Conservation (phyloP, 2,113 vertebrate species). For the Bos taurus region ARS-UCD2.0 NC_037344.1:5842001-5842500, state of each 20-base stretch:
- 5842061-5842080: background rate
- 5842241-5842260: background rate
- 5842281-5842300: background rate
- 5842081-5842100: fast-evolving
- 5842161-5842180: background rate
- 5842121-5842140: background rate
- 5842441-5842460: background rate
- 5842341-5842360: background rate
- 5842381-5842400: background rate
- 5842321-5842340: background rate
- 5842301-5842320: background rate
- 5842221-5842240: background rate
- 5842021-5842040: background rate
- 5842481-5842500: background rate
- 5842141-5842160: background rate
- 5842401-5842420: background rate
- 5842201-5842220: background rate
- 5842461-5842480: background rate
- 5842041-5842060: background rate
- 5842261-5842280: background rate
- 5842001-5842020: background rate
- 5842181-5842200: background rate
- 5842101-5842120: fast-evolving
- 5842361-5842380: background rate
- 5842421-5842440: background rate